phyloP scores from a whole-genome alignment of 2,113 vertebrate species.

The Brachirus orientalis region DNA sequence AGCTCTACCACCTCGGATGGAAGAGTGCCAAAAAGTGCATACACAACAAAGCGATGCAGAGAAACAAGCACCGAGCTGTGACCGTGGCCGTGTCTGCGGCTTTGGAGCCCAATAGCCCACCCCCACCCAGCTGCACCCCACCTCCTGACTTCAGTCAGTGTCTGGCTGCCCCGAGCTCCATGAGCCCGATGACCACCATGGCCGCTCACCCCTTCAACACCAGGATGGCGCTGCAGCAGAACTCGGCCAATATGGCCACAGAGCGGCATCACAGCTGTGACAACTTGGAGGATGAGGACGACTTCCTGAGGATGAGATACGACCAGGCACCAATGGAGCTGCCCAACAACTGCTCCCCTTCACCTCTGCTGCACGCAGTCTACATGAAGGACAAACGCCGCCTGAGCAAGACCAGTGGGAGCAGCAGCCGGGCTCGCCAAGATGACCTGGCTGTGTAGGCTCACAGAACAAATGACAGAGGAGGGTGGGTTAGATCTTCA shows the following conservation, averaged over 20 bases:
- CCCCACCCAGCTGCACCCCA: slow-evolving; percentile 83
- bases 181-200: slow-evolving; percentile 63
- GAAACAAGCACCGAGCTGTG: slow-evolving; percentile 46
- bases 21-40: slow-evolving; percentile 81
- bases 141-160: slow-evolving; percentile 93
- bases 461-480: background rate
- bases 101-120: slow-evolving; percentile 67
- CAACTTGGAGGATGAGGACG: slow-evolving; percentile 74
- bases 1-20: slow-evolving; percentile 93
- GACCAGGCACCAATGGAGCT: slow-evolving; percentile 70
- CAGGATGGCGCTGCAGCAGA: slow-evolving; percentile 90
- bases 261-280: slow-evolving; percentile 85
- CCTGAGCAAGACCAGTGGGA: slow-evolving; percentile 89
- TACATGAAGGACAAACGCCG: slow-evolving; percentile 88
- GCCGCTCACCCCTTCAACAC: slow-evolving; percentile 89
- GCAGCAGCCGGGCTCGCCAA: slow-evolving; percentile 88
- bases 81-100: slow-evolving; percentile 23
- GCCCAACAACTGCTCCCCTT: slow-evolving; percentile 66
- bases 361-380: slow-evolving; percentile 68
- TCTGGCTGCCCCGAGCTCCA: slow-evolving; percentile 66
- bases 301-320: slow-evolving; percentile 86
- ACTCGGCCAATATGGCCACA: slow-evolving; percentile 88
- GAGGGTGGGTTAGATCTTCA: background rate
- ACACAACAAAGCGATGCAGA: slow-evolving; percentile 42
- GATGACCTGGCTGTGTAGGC: slow-evolving; percentile 91